A percentile compares a stretch with the other conserved stretches of the same genome.
Evolutionary conservation across 2,113 vertebrate genomes (phyloP).

Genomic region (Hydropotes inermis): DNA sequence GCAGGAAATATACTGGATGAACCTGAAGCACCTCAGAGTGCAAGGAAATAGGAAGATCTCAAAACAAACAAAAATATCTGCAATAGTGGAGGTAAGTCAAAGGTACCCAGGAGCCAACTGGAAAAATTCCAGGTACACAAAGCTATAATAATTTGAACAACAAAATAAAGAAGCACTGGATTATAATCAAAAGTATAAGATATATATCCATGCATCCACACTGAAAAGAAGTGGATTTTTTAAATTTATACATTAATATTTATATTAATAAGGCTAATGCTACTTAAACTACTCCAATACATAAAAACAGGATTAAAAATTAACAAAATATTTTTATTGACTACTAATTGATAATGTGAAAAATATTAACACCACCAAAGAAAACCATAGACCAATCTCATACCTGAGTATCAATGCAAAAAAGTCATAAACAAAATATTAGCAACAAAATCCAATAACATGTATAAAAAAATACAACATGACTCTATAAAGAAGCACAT

Average conservation of each 20-base stretch:
- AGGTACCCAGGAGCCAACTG: not conserved
- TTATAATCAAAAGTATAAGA: not conserved
- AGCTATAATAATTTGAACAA: not conserved
- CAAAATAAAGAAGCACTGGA: not conserved
- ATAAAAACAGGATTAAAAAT: not conserved
- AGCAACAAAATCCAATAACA: not conserved
- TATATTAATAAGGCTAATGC: not conserved
- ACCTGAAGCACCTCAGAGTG: not conserved
- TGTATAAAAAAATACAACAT: not conserved
- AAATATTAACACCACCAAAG: not conserved
- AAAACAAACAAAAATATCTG: not conserved
- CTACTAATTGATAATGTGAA: not conserved
- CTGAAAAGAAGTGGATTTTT: not conserved
- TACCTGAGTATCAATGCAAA: not conserved
- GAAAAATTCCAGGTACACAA: not conserved
- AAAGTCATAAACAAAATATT: not conserved
- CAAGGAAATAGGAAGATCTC: not conserved
- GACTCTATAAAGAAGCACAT: not conserved
- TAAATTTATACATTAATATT: not conserved
- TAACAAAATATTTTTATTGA: not conserved
- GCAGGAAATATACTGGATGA: not conserved
- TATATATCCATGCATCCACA: not conserved
- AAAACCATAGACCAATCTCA: not conserved
- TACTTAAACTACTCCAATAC: not conserved
- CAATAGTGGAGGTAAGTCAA: not conserved